Conservation (phyloP, 2,113 vertebrate genomes). For the Dendrocopos noguchii region DNA sequence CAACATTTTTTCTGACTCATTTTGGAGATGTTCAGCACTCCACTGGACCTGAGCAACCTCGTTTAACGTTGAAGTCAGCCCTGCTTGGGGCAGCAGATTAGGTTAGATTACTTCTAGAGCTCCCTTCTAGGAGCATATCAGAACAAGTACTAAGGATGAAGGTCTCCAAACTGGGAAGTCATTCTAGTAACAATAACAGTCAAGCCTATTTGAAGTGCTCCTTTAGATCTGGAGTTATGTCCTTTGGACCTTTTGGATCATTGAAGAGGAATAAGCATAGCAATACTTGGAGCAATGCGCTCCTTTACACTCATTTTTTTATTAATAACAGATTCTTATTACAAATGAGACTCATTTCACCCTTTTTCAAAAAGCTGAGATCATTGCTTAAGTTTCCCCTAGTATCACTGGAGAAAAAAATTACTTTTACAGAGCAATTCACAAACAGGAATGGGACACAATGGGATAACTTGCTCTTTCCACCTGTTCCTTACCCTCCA, state of each 20-base stretch:
- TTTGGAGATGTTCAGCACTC: neutral
- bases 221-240: neutral
- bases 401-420: neutral
- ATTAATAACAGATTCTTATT: neutral
- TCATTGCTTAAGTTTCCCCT: neutral
- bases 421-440: neutral
- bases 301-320: neutral
- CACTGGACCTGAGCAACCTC: neutral
- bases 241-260: neutral
- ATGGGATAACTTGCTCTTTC: neutral
- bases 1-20: neutral
- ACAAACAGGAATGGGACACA: neutral
- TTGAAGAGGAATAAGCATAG: neutral
- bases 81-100: neutral
- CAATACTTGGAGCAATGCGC: neutral
- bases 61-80: neutral
- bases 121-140: neutral
- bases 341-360: neutral
- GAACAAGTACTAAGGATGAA: neutral
- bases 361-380: neutral
- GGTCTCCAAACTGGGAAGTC: neutral
- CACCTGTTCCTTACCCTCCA: neutral
- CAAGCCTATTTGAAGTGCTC: neutral
- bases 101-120: neutral
- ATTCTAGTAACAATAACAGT: neutral